Evolutionary conservation across 2,888 invertebrate genomes (phyloP), one percentile per base, ranked within the genome.

Genomic region (Amblyjoppa fuscipennis): DNA sequence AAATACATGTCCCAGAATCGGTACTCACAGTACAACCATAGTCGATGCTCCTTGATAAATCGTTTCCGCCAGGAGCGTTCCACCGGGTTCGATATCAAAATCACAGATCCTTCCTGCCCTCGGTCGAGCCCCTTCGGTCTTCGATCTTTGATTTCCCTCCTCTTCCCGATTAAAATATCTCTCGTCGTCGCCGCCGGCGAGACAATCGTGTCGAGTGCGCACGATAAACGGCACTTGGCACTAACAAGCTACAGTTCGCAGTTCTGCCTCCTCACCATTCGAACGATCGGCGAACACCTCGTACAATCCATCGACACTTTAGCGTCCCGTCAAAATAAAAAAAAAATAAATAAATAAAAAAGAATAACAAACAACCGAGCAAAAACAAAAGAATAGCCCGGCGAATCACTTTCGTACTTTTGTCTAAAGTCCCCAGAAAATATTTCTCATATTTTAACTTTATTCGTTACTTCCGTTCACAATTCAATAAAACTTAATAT

Each of bases 1-100:
- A 11, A 11, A 59, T 59, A 11, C 3, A 59, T 59, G 20, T 28
- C 20, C 2, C 11, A 53, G 20, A 53, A 53, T 61, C 31, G 13
- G 16, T 91, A 93, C 94, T 92, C 87, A 94, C 94, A 94, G 88
- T 86, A 94, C 93, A 89, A 94, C 94, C 94, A 94, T 94, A 93
- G 92, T 93, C 90, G 92, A 88, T 82, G 88, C 69, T 92, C 87
- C 89, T 91, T 90, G 89, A 84, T 86, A 85, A 88, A 87, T 84
- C 89, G 83, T 87, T 85, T 68, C 80, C 83, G 81, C 53, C 56
- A 79, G 51, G 78, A 78, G 64, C 81, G 83, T 11, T 68, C 25
- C 49, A 61, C 49, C 41, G n/a, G 7, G 13, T 11, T 61, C 51
- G 1, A 49, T 68, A n/a, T 13, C 6, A 59, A 59, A 79, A 61